Percentiles rank a stretch among this genome's conserved stretches.
These are phyloP conservation scores for Lophotriccus pileatus DNA, from an alignment of 2,797 vertebrate genomes.

Conservation along the genomic window DNA sequence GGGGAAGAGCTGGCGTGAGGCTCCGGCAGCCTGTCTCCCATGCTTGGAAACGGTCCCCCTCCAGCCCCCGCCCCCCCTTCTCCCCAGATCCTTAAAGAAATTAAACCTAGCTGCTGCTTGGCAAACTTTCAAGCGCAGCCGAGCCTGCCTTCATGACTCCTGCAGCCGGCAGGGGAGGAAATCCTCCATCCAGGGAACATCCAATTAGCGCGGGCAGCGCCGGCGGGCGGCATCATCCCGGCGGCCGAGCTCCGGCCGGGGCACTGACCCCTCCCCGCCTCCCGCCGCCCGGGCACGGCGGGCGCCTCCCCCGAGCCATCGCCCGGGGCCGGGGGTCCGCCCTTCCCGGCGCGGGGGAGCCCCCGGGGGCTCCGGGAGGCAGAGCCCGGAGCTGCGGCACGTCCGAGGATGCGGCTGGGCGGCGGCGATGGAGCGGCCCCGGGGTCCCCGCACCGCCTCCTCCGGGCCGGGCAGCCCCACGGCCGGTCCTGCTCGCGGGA, in stretches of 20 bases:
- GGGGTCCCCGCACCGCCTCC: neutral
- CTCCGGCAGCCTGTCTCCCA: conserved; percentile 77
- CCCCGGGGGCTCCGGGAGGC: neutral
- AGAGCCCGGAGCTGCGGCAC: neutral
- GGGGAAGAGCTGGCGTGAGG: conserved; percentile 81
- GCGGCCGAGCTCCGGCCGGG: neutral
- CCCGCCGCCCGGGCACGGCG: neutral
- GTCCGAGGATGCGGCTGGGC: neutral
- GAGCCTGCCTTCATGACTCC: neutral
- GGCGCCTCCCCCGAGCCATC: neutral
- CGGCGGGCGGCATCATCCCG: conserved; percentile 27
- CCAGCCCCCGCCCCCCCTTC: neutral
- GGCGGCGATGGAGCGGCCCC: too few species aligned
- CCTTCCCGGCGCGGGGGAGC: neutral
- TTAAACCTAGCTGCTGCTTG: conserved; percentile 55
- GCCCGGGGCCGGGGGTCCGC: neutral
- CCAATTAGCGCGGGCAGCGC: conserved; percentile 27
- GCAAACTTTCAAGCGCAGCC: conserved; percentile 63
- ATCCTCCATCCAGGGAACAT: conserved; percentile 38
- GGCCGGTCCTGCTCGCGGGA: neutral
- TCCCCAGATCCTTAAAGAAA: conserved; percentile 55
- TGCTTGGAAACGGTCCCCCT: conserved; percentile 70
- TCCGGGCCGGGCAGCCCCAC: neutral
- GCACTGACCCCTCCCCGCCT: conserved; percentile 29
- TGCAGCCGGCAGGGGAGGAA: conserved; percentile 8